Base-by-base conservation (phyloP, 2,888 invertebrate species). In the Chorisops tibialis region DNA sequence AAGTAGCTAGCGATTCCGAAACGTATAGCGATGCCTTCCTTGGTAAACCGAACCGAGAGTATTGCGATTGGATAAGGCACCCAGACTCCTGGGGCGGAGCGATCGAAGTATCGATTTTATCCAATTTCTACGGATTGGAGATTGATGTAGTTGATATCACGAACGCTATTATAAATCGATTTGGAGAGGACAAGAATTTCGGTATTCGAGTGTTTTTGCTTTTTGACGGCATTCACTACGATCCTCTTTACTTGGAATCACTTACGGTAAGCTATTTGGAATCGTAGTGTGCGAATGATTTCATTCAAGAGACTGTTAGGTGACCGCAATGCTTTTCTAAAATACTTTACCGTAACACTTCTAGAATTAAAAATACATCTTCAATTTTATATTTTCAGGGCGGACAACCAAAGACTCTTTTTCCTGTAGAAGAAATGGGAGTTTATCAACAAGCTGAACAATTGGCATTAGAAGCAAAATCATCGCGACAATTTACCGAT, bases 141-240 rank as follows among this genome's bases (percentile, higher is more conserved):
- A 95, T 97, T 75, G 94, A 88, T 65, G 96, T 96, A 2, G 91
- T 96, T 3, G 93, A 96, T 74, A 93, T 93, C 51, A 85, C 93
- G 68, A 93, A 93, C 75, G 89, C 88, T 43, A 89, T 93, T 64
- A 89, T 96, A 63, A 94, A 94, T 76, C 85, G 92, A 69, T 94
- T 96, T 78, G 96, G 96, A 0, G 96, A 96, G 78, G 95, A 96
- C 76, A 87, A 89, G 72, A 86, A 87, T 70, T 96, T 91, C 74
- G 83, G 87, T 2, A 83, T 89, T 62, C 79, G 96, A 70, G 92
- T 94, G 3, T 90, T 96, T 73, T 80, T 97, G 4, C 82, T 96
- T 54, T 97, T 96, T 75, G 96, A 96, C 78, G 96, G 96, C 16
- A 93, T 96, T 56, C 97, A 97, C 78, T 97, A 97, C 74, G 97